A percentile compares a stretch with the other conserved stretches of the same genome.
These are phyloP conservation scores for Achatina immaculata DNA, from an alignment of 1,140 invertebrate genomes.

Conservation along the genomic window DNA sequence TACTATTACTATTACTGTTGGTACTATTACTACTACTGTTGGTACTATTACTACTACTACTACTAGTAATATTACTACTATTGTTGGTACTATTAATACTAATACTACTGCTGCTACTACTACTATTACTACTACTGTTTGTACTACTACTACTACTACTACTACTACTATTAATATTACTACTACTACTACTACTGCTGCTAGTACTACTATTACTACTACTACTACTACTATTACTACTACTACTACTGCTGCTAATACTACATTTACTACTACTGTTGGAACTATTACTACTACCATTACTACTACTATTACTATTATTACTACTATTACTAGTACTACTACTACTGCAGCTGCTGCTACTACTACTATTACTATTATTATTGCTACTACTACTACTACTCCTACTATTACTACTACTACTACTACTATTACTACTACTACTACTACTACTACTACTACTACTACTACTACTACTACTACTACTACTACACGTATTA, in stretches of 20 bases:
- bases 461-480: too few species aligned
- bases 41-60: conserved; percentile 20
- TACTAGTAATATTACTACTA: conserved; percentile 24
- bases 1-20: conserved; percentile 28
- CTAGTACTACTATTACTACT: conserved; percentile 17
- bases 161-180: not conserved
- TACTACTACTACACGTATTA: conserved; percentile 26
- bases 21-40: conserved; percentile 19
- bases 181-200: conserved; percentile 20
- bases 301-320: too few species aligned
- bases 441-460: conserved; percentile 9
- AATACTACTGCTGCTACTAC: not conserved
- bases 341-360: too few species aligned
- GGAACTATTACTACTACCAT: not conserved
- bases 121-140: not conserved
- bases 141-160: not conserved
- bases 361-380: too few species aligned
- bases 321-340: not conserved
- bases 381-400: not conserved
- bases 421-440: conserved; percentile 14
- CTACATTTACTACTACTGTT: not conserved
- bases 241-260: not conserved
- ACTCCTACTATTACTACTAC: too few species aligned
- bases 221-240: not conserved
- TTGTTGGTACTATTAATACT: not conserved